Conservation (phyloP, 2,797 vertebrate genomes). For the Anguilla megastoma region DNA sequence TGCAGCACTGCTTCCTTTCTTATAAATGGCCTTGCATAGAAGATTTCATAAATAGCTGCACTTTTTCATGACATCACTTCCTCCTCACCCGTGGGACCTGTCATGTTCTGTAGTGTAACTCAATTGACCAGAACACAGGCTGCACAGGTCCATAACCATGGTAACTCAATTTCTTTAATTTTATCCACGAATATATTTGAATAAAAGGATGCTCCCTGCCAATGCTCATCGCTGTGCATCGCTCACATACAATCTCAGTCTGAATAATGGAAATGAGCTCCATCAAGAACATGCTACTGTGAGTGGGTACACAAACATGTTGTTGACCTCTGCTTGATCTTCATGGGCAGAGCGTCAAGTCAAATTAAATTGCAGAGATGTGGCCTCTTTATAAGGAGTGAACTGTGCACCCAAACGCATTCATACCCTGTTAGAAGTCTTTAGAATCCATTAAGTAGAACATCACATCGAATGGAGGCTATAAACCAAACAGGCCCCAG, state of each 20-base stretch:
- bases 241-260: neutral
- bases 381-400: slow-evolving; percentile 25
- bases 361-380: slow-evolving; percentile 16
- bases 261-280: neutral
- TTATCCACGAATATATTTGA: neutral
- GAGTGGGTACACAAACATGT: neutral
- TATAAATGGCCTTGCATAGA: neutral
- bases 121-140: neutral
- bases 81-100: neutral
- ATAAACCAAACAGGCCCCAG: slow-evolving; percentile 22
- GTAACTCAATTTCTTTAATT: neutral
- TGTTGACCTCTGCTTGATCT: slow-evolving; percentile 30
- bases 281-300: neutral
- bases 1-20: neutral
- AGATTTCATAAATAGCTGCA: neutral
- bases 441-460: slow-evolving; percentile 38
- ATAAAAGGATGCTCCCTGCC: neutral
- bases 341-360: slow-evolving; percentile 17
- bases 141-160: neutral
- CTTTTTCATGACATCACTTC: neutral
- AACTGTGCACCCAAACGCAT: slow-evolving; percentile 2
- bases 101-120: too few relatives aligned
- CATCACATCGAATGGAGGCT: slow-evolving; percentile 16
- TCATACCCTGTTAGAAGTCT: slow-evolving; percentile 34
- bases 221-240: neutral